phyloP scores from a whole-genome alignment of 2,113 vertebrate genomes.

The Odocoileus hemionus region DNA sequence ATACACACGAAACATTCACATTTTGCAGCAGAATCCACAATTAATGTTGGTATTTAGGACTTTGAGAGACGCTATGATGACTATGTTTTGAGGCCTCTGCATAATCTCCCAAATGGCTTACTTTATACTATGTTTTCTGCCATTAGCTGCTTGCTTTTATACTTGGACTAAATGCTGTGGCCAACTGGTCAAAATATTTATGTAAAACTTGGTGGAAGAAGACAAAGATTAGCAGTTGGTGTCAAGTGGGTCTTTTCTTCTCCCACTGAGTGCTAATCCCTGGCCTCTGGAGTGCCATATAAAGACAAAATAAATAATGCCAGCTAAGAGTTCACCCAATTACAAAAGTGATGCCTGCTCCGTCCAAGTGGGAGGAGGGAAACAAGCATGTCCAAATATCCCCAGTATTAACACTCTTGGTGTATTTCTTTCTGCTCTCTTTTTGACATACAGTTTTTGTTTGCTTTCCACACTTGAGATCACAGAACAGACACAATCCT shows the following conservation, averaged over 20 bases:
- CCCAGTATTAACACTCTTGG: background rate
- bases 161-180: background rate
- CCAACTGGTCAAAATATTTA: background rate
- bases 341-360: background rate
- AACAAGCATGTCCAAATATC: background rate
- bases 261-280: background rate
- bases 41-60: background rate
- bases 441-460: background rate
- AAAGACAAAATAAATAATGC: background rate
- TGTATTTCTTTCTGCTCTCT: background rate
- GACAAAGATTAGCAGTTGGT: background rate
- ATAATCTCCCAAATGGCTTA: background rate
- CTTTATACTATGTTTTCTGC: background rate
- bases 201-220: background rate
- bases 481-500: background rate
- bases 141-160: constrained; percentile 3
- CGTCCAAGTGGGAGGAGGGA: background rate
- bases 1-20: background rate
- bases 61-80: background rate
- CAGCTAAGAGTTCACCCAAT: background rate
- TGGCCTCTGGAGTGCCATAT: background rate
- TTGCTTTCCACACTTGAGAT: background rate
- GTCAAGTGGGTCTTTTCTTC: background rate
- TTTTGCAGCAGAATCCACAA: background rate
- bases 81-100: background rate